phyloP scores from a whole-genome alignment of 2,113 vertebrate genomes.

The Heterocephalus glaber region DNA sequence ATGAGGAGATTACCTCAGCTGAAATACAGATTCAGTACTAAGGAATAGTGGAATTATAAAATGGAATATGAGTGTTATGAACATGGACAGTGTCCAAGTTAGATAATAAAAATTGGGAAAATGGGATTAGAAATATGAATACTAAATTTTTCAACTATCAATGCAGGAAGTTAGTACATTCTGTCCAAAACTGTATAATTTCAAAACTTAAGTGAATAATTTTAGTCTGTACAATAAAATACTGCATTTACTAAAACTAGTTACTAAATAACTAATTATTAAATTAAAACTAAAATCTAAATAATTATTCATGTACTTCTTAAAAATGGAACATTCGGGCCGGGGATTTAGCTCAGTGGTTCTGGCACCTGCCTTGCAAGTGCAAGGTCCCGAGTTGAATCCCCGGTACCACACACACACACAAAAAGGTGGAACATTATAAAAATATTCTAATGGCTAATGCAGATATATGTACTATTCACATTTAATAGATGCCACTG shows the following conservation, averaged over 20 bases:
- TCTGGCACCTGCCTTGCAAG: too few species aligned
- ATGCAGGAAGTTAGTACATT: conserved; percentile 25
- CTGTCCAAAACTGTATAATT: conserved; percentile 39
- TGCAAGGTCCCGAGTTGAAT: too few species aligned
- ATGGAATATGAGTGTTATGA: background rate
- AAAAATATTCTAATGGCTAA: background rate
- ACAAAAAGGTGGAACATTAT: background rate
- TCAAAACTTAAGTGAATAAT: background rate
- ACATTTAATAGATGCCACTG: conserved; percentile 17
- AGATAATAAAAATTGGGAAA: conserved; percentile 10
- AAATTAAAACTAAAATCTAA: background rate
- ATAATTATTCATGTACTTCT: conserved; percentile 25
- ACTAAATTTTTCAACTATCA: conserved; percentile 34
- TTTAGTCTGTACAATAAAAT: background rate
- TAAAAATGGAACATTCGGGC: background rate
- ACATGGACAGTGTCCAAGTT: background rate
- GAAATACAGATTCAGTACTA: background rate
- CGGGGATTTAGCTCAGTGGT: too few species aligned
- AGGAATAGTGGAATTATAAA: background rate
- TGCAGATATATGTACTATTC: background rate
- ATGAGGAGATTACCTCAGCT: background rate
- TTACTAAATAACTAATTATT: background rate
- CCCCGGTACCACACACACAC: too few species aligned
- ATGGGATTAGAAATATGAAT: background rate
- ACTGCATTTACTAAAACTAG: background rate